These are phyloP conservation scores for Lumbricus terrestris DNA, from an alignment of 2,888 invertebrate species.

Conservation along the genomic window DNA sequence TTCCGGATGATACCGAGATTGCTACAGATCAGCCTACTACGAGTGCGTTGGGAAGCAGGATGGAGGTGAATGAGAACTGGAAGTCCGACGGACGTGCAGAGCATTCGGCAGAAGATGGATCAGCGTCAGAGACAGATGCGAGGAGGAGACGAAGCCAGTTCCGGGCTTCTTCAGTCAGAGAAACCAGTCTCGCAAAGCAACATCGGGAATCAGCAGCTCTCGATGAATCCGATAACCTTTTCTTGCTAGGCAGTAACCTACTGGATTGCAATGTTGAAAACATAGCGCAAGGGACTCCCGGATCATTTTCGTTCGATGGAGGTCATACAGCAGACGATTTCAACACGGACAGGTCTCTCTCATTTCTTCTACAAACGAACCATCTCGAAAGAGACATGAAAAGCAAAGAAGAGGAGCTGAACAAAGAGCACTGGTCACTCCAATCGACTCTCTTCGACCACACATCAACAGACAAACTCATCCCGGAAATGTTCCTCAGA, in stretches of 20 bases:
- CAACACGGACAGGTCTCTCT: not conserved
- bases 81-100: not conserved
- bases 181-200: not conserved
- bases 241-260: not conserved
- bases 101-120: not conserved
- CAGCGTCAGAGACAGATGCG: not conserved
- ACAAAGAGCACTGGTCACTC: not conserved
- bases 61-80: not conserved
- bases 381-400: not conserved
- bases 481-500: not conserved
- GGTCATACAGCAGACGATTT: not conserved
- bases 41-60: not conserved
- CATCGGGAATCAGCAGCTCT: not conserved
- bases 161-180: not conserved
- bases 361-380: not conserved
- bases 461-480: not conserved
- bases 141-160: not conserved
- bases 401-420: not conserved
- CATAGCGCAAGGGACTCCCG: not conserved
- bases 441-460: not conserved
- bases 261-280: not conserved
- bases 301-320: not conserved
- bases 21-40: not conserved
- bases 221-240: not conserved
- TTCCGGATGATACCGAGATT: not conserved